Evolutionary conservation across 2,888 invertebrate species (phyloP).

Genomic region (Fissipunctia ypsillon): DNA sequence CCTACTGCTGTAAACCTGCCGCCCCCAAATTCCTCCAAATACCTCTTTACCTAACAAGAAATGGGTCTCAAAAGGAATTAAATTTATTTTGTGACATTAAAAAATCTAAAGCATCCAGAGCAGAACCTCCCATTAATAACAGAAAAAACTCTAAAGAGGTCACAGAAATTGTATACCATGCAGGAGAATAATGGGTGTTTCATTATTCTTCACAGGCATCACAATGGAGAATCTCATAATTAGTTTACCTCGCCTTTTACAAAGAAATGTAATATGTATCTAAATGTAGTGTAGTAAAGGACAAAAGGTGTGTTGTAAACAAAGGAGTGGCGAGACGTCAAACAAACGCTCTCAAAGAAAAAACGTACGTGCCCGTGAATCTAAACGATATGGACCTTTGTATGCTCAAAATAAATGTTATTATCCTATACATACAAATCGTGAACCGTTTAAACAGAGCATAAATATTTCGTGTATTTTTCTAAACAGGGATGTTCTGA

Average conservation of each 20-base stretch:
- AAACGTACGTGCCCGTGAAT: slow-evolving; percentile 50
- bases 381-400: slow-evolving; percentile 21
- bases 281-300: slow-evolving; percentile 17
- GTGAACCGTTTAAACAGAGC: slow-evolving; percentile 4
- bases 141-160: slow-evolving; percentile 11
- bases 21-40: background rate
- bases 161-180: slow-evolving; percentile 31
- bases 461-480: background rate
- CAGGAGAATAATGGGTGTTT: slow-evolving; percentile 12
- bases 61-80: background rate
- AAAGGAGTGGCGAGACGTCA: slow-evolving; percentile 33
- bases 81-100: slow-evolving; percentile 13
- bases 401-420: slow-evolving; percentile 43
- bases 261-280: slow-evolving; percentile 34
- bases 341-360: slow-evolving; percentile 40
- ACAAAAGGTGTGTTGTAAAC: slow-evolving; percentile 45
- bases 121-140: slow-evolving; percentile 13
- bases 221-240: slow-evolving; percentile 44
- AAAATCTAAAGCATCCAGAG: slow-evolving; percentile 2
- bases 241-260: slow-evolving; percentile 41
- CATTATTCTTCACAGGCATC: slow-evolving; percentile 27
- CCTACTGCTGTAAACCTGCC: background rate
- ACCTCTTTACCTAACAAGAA: background rate
- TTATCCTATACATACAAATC: slow-evolving; percentile 24
- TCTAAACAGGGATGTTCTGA: background rate